A percentile compares a stretch with the other conserved stretches of the same genome.
Evolutionary conservation across 2,888 invertebrate species (phyloP).

Genomic region (Apodemia zela): DNA sequence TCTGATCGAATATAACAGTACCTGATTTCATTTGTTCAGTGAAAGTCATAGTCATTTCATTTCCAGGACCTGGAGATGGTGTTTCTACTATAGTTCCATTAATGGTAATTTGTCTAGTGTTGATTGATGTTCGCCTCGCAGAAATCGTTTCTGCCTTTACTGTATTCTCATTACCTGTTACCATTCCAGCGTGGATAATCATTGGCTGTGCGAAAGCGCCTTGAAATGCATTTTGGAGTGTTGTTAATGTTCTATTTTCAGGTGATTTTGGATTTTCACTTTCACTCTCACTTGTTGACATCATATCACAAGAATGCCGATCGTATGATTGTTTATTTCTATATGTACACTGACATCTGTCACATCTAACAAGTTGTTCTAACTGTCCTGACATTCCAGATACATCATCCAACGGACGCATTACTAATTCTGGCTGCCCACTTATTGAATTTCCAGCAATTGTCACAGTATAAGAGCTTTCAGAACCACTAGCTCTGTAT

Average conservation of each 20-base stretch:
- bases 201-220: conserved; percentile 74
- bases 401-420: conserved; percentile 67
- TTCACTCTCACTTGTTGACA: conserved; percentile 90
- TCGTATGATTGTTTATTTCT: conserved; percentile 90
- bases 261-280: conserved; percentile 84
- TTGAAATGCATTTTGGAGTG: conserved; percentile 74
- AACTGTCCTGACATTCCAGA: conserved; percentile 64
- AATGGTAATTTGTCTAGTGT: conserved; percentile 75
- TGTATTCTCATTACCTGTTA: conserved; percentile 66
- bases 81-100: conserved; percentile 78
- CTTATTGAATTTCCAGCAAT: conserved; percentile 74
- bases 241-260: conserved; percentile 73
- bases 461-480: conserved; percentile 71
- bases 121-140: conserved; percentile 71
- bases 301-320: conserved; percentile 89
- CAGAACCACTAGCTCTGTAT: conserved; percentile 70
- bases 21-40: conserved; percentile 75
- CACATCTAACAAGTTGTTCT: conserved; percentile 91
- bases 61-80: conserved; percentile 72
- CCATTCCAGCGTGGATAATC: conserved; percentile 71
- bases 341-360: conserved; percentile 92
- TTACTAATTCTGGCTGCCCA: conserved; percentile 70
- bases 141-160: conserved; percentile 74
- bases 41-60: conserved; percentile 75
- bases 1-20: conserved; percentile 71